Base-by-base conservation (phyloP, 2,797 vertebrate genomes). In the Cyprinella venusta region DNA sequence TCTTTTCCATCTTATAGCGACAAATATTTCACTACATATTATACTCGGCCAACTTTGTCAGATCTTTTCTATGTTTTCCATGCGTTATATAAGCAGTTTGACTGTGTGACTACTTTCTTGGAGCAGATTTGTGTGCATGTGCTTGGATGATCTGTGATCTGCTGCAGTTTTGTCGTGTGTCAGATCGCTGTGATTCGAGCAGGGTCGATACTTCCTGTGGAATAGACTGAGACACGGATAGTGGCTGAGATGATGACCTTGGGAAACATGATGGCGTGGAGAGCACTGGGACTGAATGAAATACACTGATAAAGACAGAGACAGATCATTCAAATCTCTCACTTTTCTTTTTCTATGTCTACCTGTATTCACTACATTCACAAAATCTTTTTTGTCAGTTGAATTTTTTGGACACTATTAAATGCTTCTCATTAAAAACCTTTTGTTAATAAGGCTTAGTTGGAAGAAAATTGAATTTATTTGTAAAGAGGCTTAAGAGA, bases 241-340 rank as follows among this genome's bases (percentile, higher is more conserved):
- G 50, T 64, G 45, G 18, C 63, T 45, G 80, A 85, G 75, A 72
- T 72, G 83, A 80, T 84, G 84, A 79, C 84, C 84, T 85, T 85
- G 79, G 24, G 68, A 82, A 52, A 78, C 18, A 65, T 54, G 33
- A 67, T 52, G 61, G 42, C 63, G 36, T 56, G 59, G 75, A 78
- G 56, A 70, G 56, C 8, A 13, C 8, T 36, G 26, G 7, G 8
- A 10, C 38, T 48, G 3, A 15, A 76, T 48, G 3, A 15, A 76
- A 82, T 8, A 36, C 45, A 15, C 61, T 6, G 9, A 54, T 5
- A 74, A 52, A 50, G 6, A 3, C 6, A 61, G 40, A 48, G 26
- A n/a, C 30, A 54, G 19, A 68, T 68, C 9, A n/a, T 68, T 52
- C 63, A 19, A 19, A 61, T 26, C 72, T 38, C 19, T 56, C 30